Conservation (phyloP, 2,113 vertebrate species). For the Podarcis raffonei region DNA sequence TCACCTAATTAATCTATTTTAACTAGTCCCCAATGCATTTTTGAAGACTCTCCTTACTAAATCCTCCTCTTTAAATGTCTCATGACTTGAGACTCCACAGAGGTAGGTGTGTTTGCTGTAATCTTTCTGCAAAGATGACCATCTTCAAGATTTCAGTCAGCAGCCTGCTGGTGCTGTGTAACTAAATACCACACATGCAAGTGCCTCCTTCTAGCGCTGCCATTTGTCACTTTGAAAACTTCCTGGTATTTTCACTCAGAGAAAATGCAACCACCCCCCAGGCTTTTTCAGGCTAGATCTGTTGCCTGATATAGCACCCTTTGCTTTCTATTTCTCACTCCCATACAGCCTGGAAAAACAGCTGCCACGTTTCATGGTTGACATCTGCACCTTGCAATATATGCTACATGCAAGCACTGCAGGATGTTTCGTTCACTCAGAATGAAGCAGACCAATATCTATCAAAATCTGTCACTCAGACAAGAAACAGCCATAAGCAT, state of each 20-base stretch:
- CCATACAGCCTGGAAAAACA: background rate
- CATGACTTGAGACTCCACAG: background rate
- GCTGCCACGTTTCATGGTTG: background rate
- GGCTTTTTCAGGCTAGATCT: background rate
- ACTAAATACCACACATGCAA: background rate
- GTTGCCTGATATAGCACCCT: background rate
- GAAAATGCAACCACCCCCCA: background rate
- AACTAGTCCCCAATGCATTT: background rate
- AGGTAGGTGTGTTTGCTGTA: background rate
- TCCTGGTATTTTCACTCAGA: background rate
- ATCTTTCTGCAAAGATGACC: background rate
- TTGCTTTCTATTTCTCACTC: background rate
- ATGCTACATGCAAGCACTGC: background rate
- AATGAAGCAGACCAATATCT: background rate
- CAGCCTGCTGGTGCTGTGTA: background rate
- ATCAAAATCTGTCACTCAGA: background rate
- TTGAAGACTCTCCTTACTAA: background rate
- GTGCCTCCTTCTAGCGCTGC: background rate
- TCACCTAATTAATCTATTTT: background rate
- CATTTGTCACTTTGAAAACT: background rate
- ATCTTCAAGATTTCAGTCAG: conserved; percentile 4
- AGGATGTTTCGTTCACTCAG: background rate
- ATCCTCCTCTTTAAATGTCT: background rate
- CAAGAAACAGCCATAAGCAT: background rate
- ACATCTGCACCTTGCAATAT: rapidly evolving